These are phyloP conservation scores for Heliconius hewitsoni DNA, from an alignment of 1,140 invertebrate species.

Conservation along the genomic window DNA sequence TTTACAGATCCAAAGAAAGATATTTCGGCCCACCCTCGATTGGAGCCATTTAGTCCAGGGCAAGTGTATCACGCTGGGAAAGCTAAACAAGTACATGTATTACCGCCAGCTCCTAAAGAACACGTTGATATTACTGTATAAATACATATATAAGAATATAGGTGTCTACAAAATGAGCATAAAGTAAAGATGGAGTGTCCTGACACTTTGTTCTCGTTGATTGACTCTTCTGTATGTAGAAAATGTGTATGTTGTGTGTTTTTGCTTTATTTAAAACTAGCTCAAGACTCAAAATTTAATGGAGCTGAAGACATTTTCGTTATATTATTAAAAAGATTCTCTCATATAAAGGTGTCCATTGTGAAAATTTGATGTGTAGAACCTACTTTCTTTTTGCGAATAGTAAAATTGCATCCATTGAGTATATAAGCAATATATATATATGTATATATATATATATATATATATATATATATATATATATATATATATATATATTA, in stretches of 20 bases:
- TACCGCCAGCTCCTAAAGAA: conserved; percentile 80
- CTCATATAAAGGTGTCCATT: too few relatives aligned
- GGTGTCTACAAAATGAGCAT: neutral
- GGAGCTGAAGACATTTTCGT: too few relatives aligned
- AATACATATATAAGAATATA: neutral
- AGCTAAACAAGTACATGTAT: conserved; percentile 92
- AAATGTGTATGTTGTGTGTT: neutral
- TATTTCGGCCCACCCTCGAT: conserved; percentile 83
- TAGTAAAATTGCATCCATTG: neutral
- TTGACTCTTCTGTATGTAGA: neutral
- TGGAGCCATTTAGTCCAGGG: conserved; percentile 92
- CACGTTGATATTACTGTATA: conserved; percentile 52
- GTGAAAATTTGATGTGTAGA: too few relatives aligned
- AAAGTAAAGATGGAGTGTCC: neutral
- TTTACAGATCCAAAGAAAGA: conserved; percentile 72
- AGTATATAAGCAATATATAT: neutral
- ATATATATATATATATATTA: neutral
- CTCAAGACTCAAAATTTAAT: neutral
- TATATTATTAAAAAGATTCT: too few relatives aligned
- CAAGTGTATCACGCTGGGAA: conserved; percentile 95
- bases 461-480: neutral
- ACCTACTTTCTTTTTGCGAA: too few relatives aligned
- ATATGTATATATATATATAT: too few relatives aligned
- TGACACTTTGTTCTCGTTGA: neutral
- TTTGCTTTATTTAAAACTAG: neutral